Evolutionary conservation across 23 tunicate genomes (phyloP), one percentile per base, ranked within the genome.

Genomic region (Halocynthia aurantium): DNA sequence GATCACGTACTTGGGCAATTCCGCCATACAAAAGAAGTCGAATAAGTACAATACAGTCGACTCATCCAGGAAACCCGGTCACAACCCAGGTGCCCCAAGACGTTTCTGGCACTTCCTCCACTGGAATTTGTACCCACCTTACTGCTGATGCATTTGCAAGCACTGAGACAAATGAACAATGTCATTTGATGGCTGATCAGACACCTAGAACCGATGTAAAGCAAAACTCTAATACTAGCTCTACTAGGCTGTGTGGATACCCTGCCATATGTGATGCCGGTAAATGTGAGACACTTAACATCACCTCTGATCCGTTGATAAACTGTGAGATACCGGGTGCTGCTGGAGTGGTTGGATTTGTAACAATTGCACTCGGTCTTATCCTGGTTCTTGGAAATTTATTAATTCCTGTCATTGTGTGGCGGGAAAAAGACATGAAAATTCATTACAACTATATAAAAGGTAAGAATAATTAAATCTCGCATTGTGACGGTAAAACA

Each of bases 371-470:
- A 13, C 50, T 50, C 2, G 72, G 17, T 11, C 50, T 50, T 5
- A 50, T 50, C 50, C 22, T 67, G 11, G 2, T 67, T 12, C 40
- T 17, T 20, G 72, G 21, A 19, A 67, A 67, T 20, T 11, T 13
- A 40, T 17, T 67, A 11, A 67, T 67, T 67, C 15, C 21, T n/a
- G 15, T 20, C 50, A 19, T 67, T 67, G 11, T 67, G 12, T 40
- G 50, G 72, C 22, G 22, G 72, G 40, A 67, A 21, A 21, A 40
- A 2, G 72, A 67, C 72, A 67, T 67, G 72, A 67, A 50, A 50
- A 15, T 50, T n/a, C 72, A 67, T 67, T 67, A 4, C 72, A 50
- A 67, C 21, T 12, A 17, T 50, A 67, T 67, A 67, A 67, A 67
- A 67, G 72, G 72, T 20, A 50, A 67, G 72, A n/a, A 31, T 31